Evolutionary conservation across 1,140 invertebrate genomes (phyloP), one percentile per base, ranked within the genome.

Genomic region (Caenorhabditis briggsae): DNA sequence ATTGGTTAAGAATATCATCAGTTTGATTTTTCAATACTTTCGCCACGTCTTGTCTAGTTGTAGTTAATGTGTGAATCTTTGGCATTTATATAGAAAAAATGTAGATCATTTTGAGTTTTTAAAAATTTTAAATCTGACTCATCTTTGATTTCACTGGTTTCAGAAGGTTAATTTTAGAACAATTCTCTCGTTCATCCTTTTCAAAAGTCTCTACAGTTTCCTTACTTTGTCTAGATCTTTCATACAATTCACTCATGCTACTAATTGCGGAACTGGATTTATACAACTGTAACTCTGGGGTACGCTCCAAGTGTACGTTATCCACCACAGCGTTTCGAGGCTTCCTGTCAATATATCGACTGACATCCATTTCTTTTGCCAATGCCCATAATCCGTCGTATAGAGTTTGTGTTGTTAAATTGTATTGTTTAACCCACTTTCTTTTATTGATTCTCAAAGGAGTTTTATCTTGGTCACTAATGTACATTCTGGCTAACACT

Each of bases 321-420:
- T 20, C 48, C 6, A 50, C 6, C 6, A 12, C 48, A 7, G 16
- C 18, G 46, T 61, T 61, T 25, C 23, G 59, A 23, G 59, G 33
- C n/a, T 82, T 82, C 20, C 12, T 11, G 8, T 8, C 48, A 20
- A 82, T 20, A 53, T 82, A 50, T 82, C 33, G 50, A 82, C 74
- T 82, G 48, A 53, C 48, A 82, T 56, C 74, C 53, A 53, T 56
- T 18, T 82, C 74, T 82, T 82, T 82, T 56, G 46, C 74, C 53
- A 82, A 53, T 53, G 7, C 23, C 48, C 78, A 33, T 33, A 82
- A 53, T 5, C 78, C 78, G 0, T 20, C 18, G n/a, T 82, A 82
- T 82, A 82, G 14, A 82, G 78, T 82, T 82, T 82, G 48, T 16
- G 78, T 56, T n/a, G 48, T 1, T 25, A 82, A 53, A 82, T 55